Percentiles rank a stretch among this genome's conserved stretches.
Conservation (phyloP, 2,888 invertebrate species). For the Myopa tessellatipennis region DNA sequence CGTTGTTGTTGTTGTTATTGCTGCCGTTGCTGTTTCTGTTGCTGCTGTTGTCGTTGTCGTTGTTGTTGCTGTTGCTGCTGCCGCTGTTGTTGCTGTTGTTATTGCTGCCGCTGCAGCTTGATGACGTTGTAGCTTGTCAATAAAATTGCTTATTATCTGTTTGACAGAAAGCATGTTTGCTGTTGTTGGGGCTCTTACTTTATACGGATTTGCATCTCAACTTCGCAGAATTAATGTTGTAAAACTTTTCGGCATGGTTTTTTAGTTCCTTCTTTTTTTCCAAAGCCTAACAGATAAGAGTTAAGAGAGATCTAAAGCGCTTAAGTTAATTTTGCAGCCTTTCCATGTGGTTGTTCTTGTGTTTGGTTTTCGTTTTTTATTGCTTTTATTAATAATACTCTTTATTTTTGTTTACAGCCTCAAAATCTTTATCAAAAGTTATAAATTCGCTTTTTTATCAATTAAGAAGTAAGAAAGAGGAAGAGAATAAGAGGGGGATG, state of each 20-base stretch:
- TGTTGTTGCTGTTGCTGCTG: background rate
- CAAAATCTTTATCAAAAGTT: background rate
- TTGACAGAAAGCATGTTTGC: conserved; percentile 46
- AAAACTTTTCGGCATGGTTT: background rate
- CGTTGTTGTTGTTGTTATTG: conserved; percentile 18
- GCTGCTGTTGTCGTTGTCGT: background rate
- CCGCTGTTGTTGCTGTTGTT: background rate
- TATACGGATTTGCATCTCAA: background rate
- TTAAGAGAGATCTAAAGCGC: background rate
- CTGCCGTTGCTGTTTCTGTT: background rate
- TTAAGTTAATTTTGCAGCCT: background rate
- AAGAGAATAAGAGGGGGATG: background rate
- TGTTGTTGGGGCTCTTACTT: background rate
- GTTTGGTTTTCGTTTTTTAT: background rate
- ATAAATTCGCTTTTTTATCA: conserved; percentile 8
- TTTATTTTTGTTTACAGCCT: background rate
- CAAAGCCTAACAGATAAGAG: background rate
- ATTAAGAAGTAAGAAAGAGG: background rate
- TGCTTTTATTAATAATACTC: background rate
- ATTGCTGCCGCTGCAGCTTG: conserved; percentile 1
- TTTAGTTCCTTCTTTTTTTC: background rate
- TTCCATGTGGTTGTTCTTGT: background rate
- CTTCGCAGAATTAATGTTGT: background rate
- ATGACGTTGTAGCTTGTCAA: conserved; percentile 46
- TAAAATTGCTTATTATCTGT: conserved; percentile 54